Base-by-base conservation (phyloP, 2,797 vertebrate species). In the Xiphophorus birchmanni region DNA sequence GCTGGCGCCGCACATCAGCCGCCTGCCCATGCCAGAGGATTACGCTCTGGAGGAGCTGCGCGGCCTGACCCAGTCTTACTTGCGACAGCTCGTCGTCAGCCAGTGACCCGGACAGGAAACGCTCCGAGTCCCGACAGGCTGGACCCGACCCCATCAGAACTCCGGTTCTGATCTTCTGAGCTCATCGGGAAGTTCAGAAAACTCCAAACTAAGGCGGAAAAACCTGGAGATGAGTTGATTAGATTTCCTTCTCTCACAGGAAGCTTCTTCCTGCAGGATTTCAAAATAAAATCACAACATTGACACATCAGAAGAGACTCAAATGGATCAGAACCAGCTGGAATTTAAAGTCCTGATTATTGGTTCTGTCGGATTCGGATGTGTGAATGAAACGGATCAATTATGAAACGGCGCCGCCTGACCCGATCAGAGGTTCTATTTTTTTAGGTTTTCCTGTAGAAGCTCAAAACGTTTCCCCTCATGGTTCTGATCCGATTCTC, bases 41-140 rank as follows among this genome's bases (percentile, higher is more conserved):
- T 99, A 99, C 9, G 96, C 97, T 44, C 90, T 99, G 94, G 98
- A 99, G 89, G 98, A 99, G 91, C 97, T 99, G n/a, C 95, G 97
- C 0, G 92, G 95, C 76, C 97, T 99, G 87, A 98, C 97, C 0
- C 97, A 97, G 92, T 96, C 96, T 0, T 99, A 99, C 94, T 95
- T 98, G 13, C 91, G 93, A 0, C 97, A 99, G 95, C 95, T 98
- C 78, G 93, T 96, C 0, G 86, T 96, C 80, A 92, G 95, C 76
- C 96, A 97, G 58, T 99, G 95, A 97, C 56, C 50, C 1, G 8
- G 50, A 52, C 7, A 23, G 21, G 21, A 52, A 52, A 23, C 2
- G 21, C 50, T 52, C 50, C 7, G 1, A 23, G 50, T 52, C 50
- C 21, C 50, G 2, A 32, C 32, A 52, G 21, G 50, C 21, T 9